Base-by-base conservation (phyloP, 2,797 vertebrate genomes). In the Silurus aristotelis region DNA sequence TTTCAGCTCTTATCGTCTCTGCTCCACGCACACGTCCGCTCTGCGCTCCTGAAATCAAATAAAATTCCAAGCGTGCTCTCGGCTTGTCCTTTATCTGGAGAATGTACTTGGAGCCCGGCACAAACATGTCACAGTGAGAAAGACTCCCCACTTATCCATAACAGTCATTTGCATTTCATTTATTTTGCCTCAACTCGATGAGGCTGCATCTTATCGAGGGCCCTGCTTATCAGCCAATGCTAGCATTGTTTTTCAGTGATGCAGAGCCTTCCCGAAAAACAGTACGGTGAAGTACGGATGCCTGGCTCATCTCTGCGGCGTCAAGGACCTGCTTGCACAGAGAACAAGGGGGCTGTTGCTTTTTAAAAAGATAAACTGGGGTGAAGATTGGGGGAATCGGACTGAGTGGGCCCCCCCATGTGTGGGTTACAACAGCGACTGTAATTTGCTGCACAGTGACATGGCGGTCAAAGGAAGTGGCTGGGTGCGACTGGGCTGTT, bases 111-210 rank as follows among this genome's bases (percentile, higher is more conserved):
- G 91, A 92, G 92, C 93, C 91, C 91, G 93, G 93, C 92, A 94
- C 93, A 94, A 94, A 94, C 95, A 95, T 95, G 95, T 95, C 95
- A 95, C 91, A 90, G 85, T 94, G 91, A 91, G 94, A 94, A 95
- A 94, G 93, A 90, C 66, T 88, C 89, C 91, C 84, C 25, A 84
- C 90, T 10, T 52, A 7, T 64, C 76, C 84, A 83, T 88, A 82
- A 43, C 76, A 92, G 89, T 93, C 90, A 94, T 94, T 94, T 94
- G 91, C 92, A 93, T 94, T 94, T 94, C 81, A 85, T 89, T 88
- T 89, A 92, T 83, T 91, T 88, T 83, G 84, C 91, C 89, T 91
- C 87, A 90, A 81, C 31, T 85, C 86, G 87, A 88, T 76, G 84
- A 91, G 91, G 38, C 86, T 85, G 48, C 19, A 61, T 83, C 92